A percentile compares a stretch with the other conserved stretches of the same genome.
phyloP scores from a whole-genome alignment of 2,797 vertebrate species.

The Gadopsis bispinosus region DNA sequence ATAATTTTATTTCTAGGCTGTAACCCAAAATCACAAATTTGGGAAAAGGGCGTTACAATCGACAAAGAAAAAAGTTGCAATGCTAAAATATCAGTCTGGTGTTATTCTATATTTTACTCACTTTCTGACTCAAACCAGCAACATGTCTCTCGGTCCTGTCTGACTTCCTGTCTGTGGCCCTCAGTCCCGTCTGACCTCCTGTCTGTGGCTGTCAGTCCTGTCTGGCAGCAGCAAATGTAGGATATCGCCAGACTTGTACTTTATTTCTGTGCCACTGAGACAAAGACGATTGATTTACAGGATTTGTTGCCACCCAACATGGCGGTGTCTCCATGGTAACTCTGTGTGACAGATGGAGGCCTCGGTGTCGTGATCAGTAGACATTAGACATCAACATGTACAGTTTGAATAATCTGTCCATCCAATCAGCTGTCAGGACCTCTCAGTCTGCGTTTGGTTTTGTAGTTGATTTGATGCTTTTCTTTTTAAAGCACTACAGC shows the following conservation, averaged over 20 bases:
- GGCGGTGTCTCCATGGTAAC: background rate
- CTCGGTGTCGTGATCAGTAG: constrained; percentile 50
- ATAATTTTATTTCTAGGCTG: background rate
- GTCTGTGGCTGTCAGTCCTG: too few relatives aligned
- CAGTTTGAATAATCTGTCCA: constrained; percentile 26
- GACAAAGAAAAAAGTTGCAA: background rate
- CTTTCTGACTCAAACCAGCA: background rate
- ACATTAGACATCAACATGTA: constrained; percentile 16
- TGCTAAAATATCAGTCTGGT: background rate
- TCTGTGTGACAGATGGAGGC: background rate
- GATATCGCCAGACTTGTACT: background rate
- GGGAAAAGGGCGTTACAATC: too few relatives aligned
- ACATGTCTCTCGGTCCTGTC: too few relatives aligned
- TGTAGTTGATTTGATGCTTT: constrained; percentile 6
- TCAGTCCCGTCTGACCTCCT: too few relatives aligned
- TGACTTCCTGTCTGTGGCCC: too few relatives aligned
- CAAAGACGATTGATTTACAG: background rate
- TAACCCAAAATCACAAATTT: background rate
- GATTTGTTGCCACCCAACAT: background rate
- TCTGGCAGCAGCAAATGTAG: too few relatives aligned
- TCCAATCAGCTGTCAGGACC: constrained; percentile 13
- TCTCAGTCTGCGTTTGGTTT: background rate
- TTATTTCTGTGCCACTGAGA: background rate
- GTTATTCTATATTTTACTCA: background rate
- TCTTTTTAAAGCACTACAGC: constrained; percentile 24